Evolutionary conservation across 2,888 invertebrate species (phyloP), one percentile per base, ranked within the genome.

Genomic region (Clanis bilineata): DNA sequence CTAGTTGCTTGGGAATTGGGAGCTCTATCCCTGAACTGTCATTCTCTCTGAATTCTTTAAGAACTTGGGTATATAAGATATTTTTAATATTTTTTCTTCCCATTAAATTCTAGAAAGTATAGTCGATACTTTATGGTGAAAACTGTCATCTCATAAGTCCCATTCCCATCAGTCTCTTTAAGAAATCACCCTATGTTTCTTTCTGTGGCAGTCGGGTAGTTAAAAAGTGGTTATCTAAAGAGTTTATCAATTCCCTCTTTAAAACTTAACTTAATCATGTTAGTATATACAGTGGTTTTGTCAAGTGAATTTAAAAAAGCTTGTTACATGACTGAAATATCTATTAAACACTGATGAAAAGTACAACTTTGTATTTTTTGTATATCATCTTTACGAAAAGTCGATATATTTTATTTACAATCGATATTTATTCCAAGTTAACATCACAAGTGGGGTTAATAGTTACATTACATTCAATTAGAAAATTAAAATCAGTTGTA

Each of bases 351-450:
- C 28, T 28, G 10, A 28, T 51, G 28, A 18, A 32, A 32, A 28
- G 51, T 51, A 51, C 51, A 51, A 32, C 32, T 51, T 32, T 28
- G 18, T 3, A 18, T 51, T 51, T 51, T 9, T 32, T 51, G 51
- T 32, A 32, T 51, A 25, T 28, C 28, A 51, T 15, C 21, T 32
- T 28, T 32, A 51, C 10, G 25, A 25, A 22, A 44, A 18, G 18
- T 18, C 9, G 15, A 51, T 51, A 32, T 51, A 51, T 47, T 47
- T 47, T 47, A n/a, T n/a, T n/a, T 47, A 3, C 9, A 28, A 18
- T 32, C 23, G 12, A 44, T 44, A 12, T 44, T 44, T 18, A 15
- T 51, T 18, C 1, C 9, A 18, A 4, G 1, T 32, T 10, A 0
- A 28, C 51, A 32, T 51, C 32, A 51, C 32, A 18, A 32, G 5